A percentile compares a stretch with the other conserved stretches of the same genome.
phyloP scores from a whole-genome alignment of 2,888 invertebrate species.

The Himalopsyche tibetana region DNA sequence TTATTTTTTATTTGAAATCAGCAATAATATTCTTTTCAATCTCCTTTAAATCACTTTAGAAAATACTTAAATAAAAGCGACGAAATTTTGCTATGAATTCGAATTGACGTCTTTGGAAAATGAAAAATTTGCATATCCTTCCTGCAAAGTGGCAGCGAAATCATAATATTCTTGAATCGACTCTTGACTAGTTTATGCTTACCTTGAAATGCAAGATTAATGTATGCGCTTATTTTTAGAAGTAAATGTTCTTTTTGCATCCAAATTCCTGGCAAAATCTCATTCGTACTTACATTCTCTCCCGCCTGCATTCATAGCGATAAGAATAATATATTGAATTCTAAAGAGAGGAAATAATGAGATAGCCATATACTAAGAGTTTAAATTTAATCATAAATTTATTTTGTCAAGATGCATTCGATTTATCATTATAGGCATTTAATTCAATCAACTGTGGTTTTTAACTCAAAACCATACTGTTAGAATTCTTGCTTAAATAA shows the following conservation, averaged over 20 bases:
- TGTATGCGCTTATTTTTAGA: conserved; percentile 6
- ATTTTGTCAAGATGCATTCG: no score
- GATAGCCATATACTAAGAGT: background rate
- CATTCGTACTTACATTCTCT: background rate
- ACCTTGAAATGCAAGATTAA: conserved; percentile 9
- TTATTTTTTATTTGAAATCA: background rate
- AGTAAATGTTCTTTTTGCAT: conserved; percentile 5
- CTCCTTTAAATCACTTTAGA: background rate
- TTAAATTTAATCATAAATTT: no score
- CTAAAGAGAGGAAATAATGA: background rate
- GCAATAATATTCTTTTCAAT: background rate
- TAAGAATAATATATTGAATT: background rate
- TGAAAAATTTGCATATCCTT: background rate
- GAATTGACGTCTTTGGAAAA: conserved; percentile 20
- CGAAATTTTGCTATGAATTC: background rate
- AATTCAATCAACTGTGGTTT: no score
- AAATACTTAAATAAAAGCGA: background rate
- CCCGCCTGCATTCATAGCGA: background rate
- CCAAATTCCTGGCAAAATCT: background rate
- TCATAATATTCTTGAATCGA: conserved; percentile 1
- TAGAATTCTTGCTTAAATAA: no score
- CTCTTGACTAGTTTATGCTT: conserved; percentile 27
- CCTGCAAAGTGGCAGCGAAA: conserved; percentile 1
- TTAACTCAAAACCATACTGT: no score
- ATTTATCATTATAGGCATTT: no score